These are phyloP conservation scores for Archaeoteleia sp. DNA, from an alignment of 2,888 invertebrate species.

Conservation along the genomic window DNA sequence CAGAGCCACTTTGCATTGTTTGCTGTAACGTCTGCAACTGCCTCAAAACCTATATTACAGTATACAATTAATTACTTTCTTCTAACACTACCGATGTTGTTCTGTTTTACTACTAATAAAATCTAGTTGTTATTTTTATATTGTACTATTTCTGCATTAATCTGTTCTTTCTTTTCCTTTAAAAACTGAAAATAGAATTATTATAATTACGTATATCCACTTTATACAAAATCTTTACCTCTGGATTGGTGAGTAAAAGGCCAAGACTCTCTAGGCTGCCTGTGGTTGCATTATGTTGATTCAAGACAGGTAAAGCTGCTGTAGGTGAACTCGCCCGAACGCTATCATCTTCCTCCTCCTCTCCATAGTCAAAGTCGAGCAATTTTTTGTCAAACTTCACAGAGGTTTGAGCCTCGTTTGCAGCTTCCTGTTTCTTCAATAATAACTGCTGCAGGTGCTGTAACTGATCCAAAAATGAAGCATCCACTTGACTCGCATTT, in stretches of 20 bases:
- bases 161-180: too few species aligned
- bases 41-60: constrained; percentile 81
- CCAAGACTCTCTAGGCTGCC: constrained; percentile 71
- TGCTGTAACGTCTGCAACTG: constrained; percentile 89
- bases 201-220: too few species aligned
- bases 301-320: constrained; percentile 57
- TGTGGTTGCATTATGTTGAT: constrained; percentile 59
- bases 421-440: constrained; percentile 73
- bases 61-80: constrained; percentile 24
- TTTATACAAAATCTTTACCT: constrained; percentile 60
- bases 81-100: too few species aligned
- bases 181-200: too few species aligned
- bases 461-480: constrained; percentile 76
- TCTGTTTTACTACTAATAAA: too few species aligned
- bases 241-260: constrained; percentile 70
- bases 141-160: too few species aligned
- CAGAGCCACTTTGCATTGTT: constrained; percentile 68
- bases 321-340: constrained; percentile 73
- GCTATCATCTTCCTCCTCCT: constrained; percentile 88
- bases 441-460: constrained; percentile 80
- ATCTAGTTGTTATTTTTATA: too few species aligned
- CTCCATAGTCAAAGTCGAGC: constrained; percentile 93
- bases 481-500: constrained; percentile 68
- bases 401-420: constrained; percentile 72
- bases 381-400: constrained; percentile 90